Conservation (phyloP, 1,140 invertebrate genomes). For the Bombus breviceps region DNA sequence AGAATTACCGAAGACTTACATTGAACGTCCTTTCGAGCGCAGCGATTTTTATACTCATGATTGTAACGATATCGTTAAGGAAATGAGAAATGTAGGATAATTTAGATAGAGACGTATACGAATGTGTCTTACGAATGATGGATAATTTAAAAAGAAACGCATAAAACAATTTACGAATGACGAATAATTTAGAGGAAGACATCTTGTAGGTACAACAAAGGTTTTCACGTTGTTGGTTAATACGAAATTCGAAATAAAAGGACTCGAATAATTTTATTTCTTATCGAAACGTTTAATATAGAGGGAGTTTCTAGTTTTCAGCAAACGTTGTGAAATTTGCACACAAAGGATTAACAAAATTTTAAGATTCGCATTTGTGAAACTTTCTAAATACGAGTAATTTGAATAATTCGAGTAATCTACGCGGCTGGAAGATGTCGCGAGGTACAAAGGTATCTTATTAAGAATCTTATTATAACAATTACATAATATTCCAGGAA, state of each 20-base stretch:
- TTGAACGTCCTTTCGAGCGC: background rate
- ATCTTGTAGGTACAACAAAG: background rate
- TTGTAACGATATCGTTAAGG: background rate
- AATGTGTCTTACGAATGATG: background rate
- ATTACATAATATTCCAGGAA: too few relatives aligned
- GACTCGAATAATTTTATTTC: too few relatives aligned
- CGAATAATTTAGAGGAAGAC: background rate
- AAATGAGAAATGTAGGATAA: background rate
- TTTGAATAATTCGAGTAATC: background rate
- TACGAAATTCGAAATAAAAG: too few relatives aligned
- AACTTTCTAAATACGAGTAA: background rate
- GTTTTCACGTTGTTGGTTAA: too few relatives aligned
- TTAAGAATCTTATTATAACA: too few relatives aligned
- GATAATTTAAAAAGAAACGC: background rate
- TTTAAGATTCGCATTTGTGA: background rate
- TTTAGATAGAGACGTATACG: background rate
- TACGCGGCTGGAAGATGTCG: background rate
- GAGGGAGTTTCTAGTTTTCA: too few relatives aligned
- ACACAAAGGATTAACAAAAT: background rate
- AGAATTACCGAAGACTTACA: background rate
- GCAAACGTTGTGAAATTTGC: background rate
- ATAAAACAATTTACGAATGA: background rate
- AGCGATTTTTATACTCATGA: too few relatives aligned
- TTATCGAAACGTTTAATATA: background rate
- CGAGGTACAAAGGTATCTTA: too few relatives aligned